Conservation (phyloP, 2,888 invertebrate species). For the Embidobia sp. region DNA sequence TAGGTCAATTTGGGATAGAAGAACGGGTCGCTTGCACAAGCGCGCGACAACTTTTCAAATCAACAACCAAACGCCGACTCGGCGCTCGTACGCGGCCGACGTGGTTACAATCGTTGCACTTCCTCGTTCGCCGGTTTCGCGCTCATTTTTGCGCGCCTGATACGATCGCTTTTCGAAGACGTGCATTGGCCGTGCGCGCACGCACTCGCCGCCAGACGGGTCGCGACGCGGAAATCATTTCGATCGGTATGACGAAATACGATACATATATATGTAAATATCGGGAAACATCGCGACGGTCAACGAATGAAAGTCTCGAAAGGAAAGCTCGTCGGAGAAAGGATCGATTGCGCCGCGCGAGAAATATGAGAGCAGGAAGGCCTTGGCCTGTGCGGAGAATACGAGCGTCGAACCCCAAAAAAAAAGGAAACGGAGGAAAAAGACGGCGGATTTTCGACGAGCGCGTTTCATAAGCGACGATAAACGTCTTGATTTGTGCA, state of each 20-base stretch:
- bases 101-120: constrained; percentile 33
- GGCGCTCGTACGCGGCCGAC: constrained; percentile 22
- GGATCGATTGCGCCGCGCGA: constrained; percentile 67
- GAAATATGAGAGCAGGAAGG: constrained; percentile 66
- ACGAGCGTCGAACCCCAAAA: constrained; percentile 59
- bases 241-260: constrained; percentile 47
- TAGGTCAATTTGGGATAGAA: too few relatives aligned
- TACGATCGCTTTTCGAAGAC: constrained; percentile 31
- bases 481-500: background rate
- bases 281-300: constrained; percentile 57
- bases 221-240: constrained; percentile 57
- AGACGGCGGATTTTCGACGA: background rate
- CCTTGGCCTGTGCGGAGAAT: constrained; percentile 52
- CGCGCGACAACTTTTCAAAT: constrained; percentile 13
- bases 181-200: constrained; percentile 16
- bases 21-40: constrained; percentile 7
- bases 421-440: constrained; percentile 44
- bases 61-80: constrained; percentile 2
- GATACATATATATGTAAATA: constrained; percentile 60
- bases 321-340: constrained; percentile 68
- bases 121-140: constrained; percentile 27
- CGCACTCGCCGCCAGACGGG: constrained; percentile 27
- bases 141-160: constrained; percentile 27
- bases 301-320: constrained; percentile 65
- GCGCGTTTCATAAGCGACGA: background rate